phyloP scores from a whole-genome alignment of 1,140 invertebrate genomes.

The Pogonus chalceus region DNA sequence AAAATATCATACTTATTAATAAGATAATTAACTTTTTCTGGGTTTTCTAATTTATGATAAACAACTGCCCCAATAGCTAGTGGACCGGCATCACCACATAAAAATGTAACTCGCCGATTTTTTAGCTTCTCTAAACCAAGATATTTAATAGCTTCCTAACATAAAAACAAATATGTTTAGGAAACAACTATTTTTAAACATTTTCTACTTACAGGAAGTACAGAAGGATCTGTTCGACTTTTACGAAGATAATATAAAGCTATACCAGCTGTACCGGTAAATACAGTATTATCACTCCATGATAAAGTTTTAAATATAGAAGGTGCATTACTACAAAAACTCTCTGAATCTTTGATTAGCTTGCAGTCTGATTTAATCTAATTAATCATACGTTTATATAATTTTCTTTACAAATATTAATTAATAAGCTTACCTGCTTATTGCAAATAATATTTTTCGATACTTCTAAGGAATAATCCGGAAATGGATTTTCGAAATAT shows the following conservation, averaged over 20 bases:
- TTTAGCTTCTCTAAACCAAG: constrained; percentile 40
- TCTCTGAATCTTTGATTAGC: background rate
- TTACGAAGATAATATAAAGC: constrained; percentile 33
- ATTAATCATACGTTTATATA: background rate
- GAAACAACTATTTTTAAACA: background rate
- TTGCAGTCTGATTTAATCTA: background rate
- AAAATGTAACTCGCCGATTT: constrained; percentile 49
- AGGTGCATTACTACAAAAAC: background rate
- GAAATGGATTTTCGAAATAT: background rate
- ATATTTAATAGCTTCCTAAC: constrained; percentile 39
- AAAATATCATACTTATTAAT: constrained; percentile 37
- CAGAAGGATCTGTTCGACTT: constrained; percentile 20
- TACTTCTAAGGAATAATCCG: background rate
- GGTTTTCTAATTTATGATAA: constrained; percentile 40
- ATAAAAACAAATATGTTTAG: constrained; percentile 11
- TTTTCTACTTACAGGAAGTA: constrained; percentile 23
- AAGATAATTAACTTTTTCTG: constrained; percentile 35
- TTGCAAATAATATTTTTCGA: background rate
- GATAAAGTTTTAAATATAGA: constrained; percentile 16
- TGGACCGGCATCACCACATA: constrained; percentile 70
- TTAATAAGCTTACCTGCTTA: background rate
- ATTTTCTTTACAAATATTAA: background rate
- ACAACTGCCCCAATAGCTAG: constrained; percentile 59
- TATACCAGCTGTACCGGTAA: constrained; percentile 42
- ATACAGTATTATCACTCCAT: constrained; percentile 39